Percentiles rank a stretch among this genome's conserved stretches.
Evolutionary conservation across 1,140 invertebrate species (phyloP).

Genomic region (Sogatella furcifera): DNA sequence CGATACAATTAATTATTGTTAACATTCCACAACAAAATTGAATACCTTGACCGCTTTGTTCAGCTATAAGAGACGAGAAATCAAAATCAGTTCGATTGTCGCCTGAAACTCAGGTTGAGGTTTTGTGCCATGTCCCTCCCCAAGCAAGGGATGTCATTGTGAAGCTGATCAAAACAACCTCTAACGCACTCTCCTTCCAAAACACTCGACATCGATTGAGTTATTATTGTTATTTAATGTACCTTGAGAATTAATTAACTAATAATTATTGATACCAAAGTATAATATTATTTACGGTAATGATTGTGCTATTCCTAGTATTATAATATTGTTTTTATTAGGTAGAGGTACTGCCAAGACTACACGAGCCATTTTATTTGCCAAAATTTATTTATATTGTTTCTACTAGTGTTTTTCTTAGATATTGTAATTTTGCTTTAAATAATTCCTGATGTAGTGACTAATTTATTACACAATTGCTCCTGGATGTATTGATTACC

Average conservation of each 20-base stretch:
- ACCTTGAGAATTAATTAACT: neutral
- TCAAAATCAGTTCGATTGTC: no score
- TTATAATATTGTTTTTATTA: no score
- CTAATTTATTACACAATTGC: no score
- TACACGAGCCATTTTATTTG: no score
- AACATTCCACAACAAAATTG: conserved; percentile 2
- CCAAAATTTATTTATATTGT: no score
- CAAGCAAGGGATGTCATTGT: neutral
- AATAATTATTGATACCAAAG: conserved; percentile 1
- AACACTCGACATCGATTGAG: neutral
- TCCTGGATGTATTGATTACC: no score
- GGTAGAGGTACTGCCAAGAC: no score
- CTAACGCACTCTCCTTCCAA: neutral
- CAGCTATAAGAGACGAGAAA: neutral
- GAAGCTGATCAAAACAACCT: conserved; percentile 2
- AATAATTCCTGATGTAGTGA: no score
- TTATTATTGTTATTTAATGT: neutral
- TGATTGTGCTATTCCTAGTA: no score
- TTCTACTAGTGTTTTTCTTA: no score
- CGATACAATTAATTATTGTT: conserved; percentile 9
- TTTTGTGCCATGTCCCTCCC: conserved; percentile 11
- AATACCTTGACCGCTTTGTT: neutral
- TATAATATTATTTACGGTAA: conserved; percentile 7
- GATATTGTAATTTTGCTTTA: no score
- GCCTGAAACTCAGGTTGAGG: conserved; percentile 8